phyloP scores from a whole-genome alignment of 2,113 vertebrate species.

The Tretioscincus oriximinensis region DNA sequence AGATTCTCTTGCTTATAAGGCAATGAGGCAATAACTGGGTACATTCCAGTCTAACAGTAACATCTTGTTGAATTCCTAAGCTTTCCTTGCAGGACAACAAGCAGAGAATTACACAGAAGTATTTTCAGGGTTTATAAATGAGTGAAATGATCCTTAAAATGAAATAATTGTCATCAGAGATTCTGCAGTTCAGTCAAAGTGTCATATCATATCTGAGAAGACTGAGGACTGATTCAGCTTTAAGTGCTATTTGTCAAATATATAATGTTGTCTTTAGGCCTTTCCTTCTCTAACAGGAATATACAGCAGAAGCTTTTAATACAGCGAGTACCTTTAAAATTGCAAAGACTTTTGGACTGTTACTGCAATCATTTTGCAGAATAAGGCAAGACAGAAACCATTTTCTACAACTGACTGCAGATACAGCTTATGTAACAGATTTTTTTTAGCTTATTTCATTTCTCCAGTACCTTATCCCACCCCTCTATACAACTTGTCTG shows the following conservation, averaged over 20 bases:
- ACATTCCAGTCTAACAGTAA: background rate
- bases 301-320: too few species aligned
- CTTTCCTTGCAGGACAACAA: background rate
- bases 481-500: too few species aligned
- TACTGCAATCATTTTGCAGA: too few species aligned
- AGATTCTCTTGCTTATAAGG: background rate
- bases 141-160: background rate
- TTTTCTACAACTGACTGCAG: too few species aligned
- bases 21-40: background rate
- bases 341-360: too few species aligned
- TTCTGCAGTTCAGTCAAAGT: slow-evolving; percentile 10
- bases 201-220: background rate
- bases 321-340: too few species aligned
- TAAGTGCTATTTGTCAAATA: fast-evolving
- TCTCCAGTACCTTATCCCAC: too few species aligned
- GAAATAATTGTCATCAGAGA: slow-evolving; percentile 16
- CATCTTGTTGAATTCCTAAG: background rate
- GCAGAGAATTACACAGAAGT: background rate
- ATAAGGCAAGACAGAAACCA: too few species aligned
- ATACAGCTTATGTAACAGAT: too few species aligned
- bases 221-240: background rate
- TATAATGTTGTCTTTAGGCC: slow-evolving; percentile 21
- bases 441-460: too few species aligned
- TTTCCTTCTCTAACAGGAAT: slow-evolving; percentile 25
- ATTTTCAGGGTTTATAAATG: background rate